Conservation (phyloP, 2,888 invertebrate species). For the Thalpophila matura region DNA sequence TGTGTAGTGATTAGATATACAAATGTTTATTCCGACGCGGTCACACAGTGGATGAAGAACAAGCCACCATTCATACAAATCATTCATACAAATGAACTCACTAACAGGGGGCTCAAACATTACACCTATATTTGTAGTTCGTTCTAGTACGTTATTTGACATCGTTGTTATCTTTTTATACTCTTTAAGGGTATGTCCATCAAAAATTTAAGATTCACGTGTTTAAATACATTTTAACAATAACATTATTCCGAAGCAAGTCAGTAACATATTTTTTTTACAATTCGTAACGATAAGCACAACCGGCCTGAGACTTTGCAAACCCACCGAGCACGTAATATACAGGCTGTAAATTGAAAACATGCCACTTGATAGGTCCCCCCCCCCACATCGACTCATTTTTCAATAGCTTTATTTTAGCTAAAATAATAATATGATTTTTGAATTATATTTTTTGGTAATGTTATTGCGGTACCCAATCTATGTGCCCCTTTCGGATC, state of each 20-base stretch:
- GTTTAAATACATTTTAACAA: conserved; percentile 35
- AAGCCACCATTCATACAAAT: conserved; percentile 19
- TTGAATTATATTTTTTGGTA: too few relatives aligned
- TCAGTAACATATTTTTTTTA: conserved; percentile 29
- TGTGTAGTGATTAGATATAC: conserved; percentile 25
- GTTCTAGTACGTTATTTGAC: conserved; percentile 47
- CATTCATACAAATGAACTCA: conserved; percentile 17
- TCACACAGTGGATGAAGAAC: conserved; percentile 9
- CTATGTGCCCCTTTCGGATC: too few relatives aligned
- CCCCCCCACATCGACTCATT: too few relatives aligned
- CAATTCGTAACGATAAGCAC: conserved; percentile 50
- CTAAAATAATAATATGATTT: too few relatives aligned
- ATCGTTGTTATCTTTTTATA: conserved; percentile 38
- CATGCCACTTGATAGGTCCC: conserved; percentile 8
- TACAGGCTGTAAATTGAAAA: conserved; percentile 35
- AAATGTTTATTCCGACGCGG: conserved; percentile 33
- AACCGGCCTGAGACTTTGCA: conserved; percentile 55
- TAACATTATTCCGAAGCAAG: conserved; percentile 33
- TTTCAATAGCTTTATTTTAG: too few relatives aligned
- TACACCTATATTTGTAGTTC: conserved; percentile 44
- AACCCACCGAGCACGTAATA: conserved; percentile 6
- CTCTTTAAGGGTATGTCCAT: conserved; percentile 21
- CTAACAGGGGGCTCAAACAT: conserved; percentile 41
- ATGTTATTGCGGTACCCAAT: too few relatives aligned
- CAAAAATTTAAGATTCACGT: conserved; percentile 27